These are phyloP conservation scores for Abscondita cerata DNA, from an alignment of 2,888 invertebrate species.

Conservation along the genomic window DNA sequence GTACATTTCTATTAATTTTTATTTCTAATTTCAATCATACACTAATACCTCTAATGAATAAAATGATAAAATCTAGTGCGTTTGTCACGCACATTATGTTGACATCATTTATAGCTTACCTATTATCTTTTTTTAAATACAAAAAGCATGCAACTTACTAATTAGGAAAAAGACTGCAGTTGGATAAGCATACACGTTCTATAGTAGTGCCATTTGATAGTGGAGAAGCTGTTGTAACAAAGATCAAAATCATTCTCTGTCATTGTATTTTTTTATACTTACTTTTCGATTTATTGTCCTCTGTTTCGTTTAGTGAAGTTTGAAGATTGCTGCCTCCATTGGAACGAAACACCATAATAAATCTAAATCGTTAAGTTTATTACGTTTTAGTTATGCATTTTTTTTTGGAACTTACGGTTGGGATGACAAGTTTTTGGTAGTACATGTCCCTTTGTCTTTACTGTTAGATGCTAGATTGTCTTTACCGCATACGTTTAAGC, in stretches of 20 bases:
- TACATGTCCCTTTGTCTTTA: conserved; percentile 55
- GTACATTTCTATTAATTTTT: no score
- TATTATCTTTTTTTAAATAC: no score
- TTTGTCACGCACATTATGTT: no score
- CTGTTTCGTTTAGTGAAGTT: background rate
- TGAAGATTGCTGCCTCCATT: conserved; percentile 10
- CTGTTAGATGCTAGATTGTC: conserved; percentile 52
- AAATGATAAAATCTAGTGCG: no score
- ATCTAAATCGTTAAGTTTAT: conserved; percentile 9
- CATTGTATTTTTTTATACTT: background rate
- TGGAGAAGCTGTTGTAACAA: no score
- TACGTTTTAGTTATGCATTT: background rate
- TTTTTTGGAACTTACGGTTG: conserved; percentile 50
- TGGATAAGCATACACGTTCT: conserved; percentile 23
- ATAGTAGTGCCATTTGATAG: conserved; percentile 17
- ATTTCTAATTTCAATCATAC: no score
- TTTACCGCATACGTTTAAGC: conserved; percentile 69
- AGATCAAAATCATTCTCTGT: no score
- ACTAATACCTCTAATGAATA: no score
- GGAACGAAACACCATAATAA: conserved; percentile 22
- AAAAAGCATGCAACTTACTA: conserved; percentile 16
- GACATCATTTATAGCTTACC: no score
- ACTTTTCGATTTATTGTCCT: conserved; percentile 12
- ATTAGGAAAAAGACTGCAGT: conserved; percentile 22
- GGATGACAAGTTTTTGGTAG: conserved; percentile 57